phyloP scores from a whole-genome alignment of 2,797 vertebrate species.

The Prionace glauca region DNA sequence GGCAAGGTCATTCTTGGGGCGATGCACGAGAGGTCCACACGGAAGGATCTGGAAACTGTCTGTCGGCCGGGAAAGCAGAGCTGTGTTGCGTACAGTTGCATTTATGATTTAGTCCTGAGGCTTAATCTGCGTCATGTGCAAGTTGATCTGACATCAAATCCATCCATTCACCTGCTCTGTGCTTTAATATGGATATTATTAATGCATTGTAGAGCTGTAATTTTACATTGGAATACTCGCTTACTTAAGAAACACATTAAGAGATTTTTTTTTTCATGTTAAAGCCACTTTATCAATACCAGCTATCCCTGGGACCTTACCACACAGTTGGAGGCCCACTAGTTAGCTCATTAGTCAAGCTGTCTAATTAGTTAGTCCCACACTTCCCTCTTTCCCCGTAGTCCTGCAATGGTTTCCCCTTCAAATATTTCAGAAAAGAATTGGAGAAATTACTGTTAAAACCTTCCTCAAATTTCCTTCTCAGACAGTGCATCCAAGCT shows the following conservation, averaged over 20 bases:
- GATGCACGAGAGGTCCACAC: no score
- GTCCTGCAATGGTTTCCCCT: background rate
- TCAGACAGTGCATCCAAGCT: background rate
- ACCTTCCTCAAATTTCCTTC: background rate
- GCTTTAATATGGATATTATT: background rate
- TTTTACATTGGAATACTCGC: background rate
- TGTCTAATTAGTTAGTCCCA: background rate
- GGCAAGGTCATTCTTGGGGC: no score
- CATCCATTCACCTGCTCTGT: background rate
- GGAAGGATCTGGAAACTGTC: background rate
- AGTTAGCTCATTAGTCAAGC: background rate
- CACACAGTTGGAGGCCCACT: background rate
- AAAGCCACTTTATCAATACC: background rate
- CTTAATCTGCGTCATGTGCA: background rate
- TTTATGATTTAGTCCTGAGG: background rate
- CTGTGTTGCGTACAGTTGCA: background rate
- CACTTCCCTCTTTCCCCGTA: background rate
- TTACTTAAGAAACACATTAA: background rate
- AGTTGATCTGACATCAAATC: background rate
- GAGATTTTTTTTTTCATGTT: background rate
- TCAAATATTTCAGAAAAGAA: background rate
- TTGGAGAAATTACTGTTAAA: background rate
- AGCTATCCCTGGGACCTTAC: background rate
- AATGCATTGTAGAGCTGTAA: background rate
- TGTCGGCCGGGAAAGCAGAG: background rate